phyloP scores from a whole-genome alignment of 2,888 invertebrate species.

The Yponomeuta sedellus region DNA sequence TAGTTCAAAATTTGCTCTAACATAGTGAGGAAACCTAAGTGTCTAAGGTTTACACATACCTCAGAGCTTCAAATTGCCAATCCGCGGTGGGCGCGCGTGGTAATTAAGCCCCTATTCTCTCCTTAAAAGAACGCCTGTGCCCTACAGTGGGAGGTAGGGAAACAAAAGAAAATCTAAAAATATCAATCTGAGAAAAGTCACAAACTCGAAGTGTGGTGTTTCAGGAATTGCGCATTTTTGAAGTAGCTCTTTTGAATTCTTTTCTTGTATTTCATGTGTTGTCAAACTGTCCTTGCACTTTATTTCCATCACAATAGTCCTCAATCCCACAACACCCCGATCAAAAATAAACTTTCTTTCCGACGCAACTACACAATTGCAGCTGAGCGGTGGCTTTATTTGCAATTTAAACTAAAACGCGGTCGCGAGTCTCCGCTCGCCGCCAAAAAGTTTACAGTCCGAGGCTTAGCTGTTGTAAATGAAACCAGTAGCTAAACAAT shows the following conservation, averaged over 20 bases:
- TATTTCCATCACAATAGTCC: not conserved
- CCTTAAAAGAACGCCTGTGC: not conserved
- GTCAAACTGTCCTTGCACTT: not conserved
- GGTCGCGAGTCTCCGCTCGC: not conserved
- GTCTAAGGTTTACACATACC: no score
- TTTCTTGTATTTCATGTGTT: no score
- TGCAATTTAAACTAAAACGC: slow-evolving; percentile 3
- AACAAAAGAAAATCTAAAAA: no score
- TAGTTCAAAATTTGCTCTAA: no score
- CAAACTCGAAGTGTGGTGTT: no score
- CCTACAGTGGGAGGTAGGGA: not conserved
- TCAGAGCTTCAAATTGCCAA: no score
- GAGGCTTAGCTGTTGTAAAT: not conserved
- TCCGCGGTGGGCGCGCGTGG: no score
- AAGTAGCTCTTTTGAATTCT: no score
- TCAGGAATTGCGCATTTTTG: no score
- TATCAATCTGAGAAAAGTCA: no score
- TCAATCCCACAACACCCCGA: not conserved
- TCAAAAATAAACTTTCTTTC: not conserved
- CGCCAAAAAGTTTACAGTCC: slow-evolving; percentile 1
- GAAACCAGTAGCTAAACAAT: not conserved
- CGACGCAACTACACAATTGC: not conserved
- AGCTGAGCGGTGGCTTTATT: not conserved
- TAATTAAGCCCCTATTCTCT: no score
- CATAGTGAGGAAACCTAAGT: no score